A percentile compares a stretch with the other conserved stretches of the same genome.
Conservation (phyloP, 2,113 vertebrate genomes). For the Manacus vitellinus region DNA sequence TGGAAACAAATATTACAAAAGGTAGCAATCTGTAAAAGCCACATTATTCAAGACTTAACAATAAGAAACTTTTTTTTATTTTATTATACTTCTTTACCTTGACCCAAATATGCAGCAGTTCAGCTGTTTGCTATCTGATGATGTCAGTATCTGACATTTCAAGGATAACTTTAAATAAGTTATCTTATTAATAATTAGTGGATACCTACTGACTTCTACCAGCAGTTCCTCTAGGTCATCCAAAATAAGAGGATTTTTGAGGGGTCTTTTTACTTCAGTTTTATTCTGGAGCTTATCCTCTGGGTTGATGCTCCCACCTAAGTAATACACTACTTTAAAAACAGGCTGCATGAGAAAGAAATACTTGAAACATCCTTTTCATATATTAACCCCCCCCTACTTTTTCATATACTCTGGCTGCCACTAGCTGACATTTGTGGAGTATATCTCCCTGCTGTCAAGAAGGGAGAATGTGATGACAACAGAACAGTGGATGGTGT, state of each 20-base stretch:
- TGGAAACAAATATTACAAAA: background rate
- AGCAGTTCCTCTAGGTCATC: background rate
- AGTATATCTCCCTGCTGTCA: background rate
- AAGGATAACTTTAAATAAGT: background rate
- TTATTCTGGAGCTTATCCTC: background rate
- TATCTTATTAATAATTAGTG: background rate
- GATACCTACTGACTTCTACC: background rate
- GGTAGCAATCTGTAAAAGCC: background rate
- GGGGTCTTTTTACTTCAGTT: background rate
- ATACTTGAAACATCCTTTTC: background rate
- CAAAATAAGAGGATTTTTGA: background rate
- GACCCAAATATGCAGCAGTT: background rate
- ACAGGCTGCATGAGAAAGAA: fast-evolving
- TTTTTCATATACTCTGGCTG: background rate
- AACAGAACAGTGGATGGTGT: background rate
- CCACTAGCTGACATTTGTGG: background rate
- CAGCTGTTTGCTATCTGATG: background rate
- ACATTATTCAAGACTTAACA: background rate
- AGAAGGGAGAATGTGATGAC: background rate
- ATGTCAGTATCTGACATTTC: background rate
- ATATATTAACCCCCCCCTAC: background rate
- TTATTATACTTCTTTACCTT: background rate
- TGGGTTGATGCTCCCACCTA: background rate
- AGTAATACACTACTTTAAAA: background rate
- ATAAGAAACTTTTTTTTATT: background rate